Conservation (phyloP, 2,113 vertebrate genomes). For the Varanus salvator region DNA sequence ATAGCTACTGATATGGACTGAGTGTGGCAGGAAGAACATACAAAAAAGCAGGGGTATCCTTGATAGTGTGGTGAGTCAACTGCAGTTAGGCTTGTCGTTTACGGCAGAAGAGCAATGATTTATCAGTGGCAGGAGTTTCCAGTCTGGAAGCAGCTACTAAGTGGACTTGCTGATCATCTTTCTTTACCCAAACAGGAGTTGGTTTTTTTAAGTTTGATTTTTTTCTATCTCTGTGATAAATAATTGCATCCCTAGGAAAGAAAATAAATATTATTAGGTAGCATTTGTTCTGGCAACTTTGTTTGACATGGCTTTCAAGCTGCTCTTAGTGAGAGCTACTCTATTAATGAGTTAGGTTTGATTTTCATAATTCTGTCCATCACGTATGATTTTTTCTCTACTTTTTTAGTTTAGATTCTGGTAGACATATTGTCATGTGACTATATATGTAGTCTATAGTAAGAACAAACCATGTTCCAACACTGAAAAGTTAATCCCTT, state of each 20-base stretch:
- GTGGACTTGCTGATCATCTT: conserved; percentile 54
- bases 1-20: neutral
- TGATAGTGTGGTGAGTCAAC: neutral
- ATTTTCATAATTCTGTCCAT: neutral
- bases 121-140: neutral
- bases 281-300: neutral
- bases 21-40: neutral
- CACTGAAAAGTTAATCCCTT: too few species aligned
- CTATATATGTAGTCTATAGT: neutral
- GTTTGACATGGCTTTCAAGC: neutral
- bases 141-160: neutral
- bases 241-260: neutral
- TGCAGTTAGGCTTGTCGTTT: neutral
- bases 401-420: neutral
- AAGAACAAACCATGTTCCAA: neutral
- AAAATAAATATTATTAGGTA: conserved; percentile 18
- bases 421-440: neutral
- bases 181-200: conserved; percentile 31
- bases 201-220: neutral
- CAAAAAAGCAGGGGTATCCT: neutral
- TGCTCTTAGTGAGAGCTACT: neutral
- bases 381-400: neutral
- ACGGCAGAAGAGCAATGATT: neutral
- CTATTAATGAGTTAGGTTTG: neutral
- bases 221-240: neutral